These are phyloP conservation scores for Linurgus olivaceus DNA, from an alignment of 2,797 vertebrate genomes.

Conservation along the genomic window DNA sequence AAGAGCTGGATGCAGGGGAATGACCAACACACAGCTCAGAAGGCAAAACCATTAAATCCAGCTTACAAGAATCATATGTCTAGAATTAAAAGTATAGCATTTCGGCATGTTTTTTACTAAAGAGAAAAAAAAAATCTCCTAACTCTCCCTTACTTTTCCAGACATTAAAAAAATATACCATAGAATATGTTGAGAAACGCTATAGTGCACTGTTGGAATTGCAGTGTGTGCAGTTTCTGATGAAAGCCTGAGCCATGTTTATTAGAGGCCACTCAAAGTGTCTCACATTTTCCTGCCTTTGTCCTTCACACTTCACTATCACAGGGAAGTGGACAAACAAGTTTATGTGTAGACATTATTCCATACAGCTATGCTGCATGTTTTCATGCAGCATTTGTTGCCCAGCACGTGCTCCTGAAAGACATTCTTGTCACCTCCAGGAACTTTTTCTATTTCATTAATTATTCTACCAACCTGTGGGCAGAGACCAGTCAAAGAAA, in stretches of 20 bases:
- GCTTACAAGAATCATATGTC: constrained; percentile 4
- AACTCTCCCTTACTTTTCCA: background rate
- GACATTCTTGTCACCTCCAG: background rate
- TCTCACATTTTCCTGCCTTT: background rate
- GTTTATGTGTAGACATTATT: background rate
- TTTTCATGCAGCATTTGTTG: background rate
- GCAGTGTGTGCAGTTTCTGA: background rate
- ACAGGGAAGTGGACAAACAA: background rate
- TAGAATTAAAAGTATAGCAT: constrained; percentile 20
- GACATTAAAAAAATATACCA: background rate
- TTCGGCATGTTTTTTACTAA: background rate
- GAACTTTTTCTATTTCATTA: background rate
- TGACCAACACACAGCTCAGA: background rate
- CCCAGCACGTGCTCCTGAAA: background rate
- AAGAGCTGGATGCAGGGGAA: background rate
- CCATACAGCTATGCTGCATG: background rate
- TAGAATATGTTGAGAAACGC: background rate
- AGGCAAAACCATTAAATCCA: constrained; percentile 28
- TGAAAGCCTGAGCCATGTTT: background rate
- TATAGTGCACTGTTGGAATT: background rate
- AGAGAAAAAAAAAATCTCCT: background rate
- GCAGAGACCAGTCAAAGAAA: background rate
- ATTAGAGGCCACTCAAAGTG: background rate
- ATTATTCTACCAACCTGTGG: background rate
- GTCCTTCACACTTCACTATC: background rate